Percentiles rank a stretch among this genome's conserved stretches.
Evolutionary conservation across 2,113 vertebrate genomes (phyloP).

Genomic region (Andinoacara biseriatus): DNA sequence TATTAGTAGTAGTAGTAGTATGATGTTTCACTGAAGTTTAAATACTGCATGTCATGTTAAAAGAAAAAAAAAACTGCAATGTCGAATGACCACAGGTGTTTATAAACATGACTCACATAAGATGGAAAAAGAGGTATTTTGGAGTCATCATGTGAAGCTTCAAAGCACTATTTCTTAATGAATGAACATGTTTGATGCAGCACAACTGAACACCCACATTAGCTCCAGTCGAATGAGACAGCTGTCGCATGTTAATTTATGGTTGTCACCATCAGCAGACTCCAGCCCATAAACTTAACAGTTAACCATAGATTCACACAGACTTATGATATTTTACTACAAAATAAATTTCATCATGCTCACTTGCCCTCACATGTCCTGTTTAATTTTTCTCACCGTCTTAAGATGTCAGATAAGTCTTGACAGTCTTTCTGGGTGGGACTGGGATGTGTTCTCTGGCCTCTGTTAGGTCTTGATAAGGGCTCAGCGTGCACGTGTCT

Average conservation of each 20-base stretch:
- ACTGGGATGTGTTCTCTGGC: too few species aligned
- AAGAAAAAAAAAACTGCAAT: neutral
- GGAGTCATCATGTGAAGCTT: neutral
- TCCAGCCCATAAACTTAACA: neutral
- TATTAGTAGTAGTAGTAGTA: neutral
- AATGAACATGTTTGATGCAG: neutral
- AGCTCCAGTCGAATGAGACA: neutral
- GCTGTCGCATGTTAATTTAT: conserved; percentile 9
- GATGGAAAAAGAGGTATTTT: neutral
- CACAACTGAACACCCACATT: conserved; percentile 2
- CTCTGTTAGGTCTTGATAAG: too few species aligned
- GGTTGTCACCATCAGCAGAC: neutral
- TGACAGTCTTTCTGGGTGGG: too few species aligned
- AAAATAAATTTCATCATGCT: neutral
- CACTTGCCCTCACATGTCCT: neutral
- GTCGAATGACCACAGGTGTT: neutral
- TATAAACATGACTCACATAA: neutral
- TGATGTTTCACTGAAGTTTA: neutral
- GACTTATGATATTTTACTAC: neutral
- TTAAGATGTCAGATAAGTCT: neutral
- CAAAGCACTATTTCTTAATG: neutral
- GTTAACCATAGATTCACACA: neutral
- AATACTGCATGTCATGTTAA: neutral
- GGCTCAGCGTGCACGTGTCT: too few species aligned
- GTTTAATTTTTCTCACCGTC: neutral